phyloP scores from a whole-genome alignment of 2,888 invertebrate species.

The Anarsia innoxiella region DNA sequence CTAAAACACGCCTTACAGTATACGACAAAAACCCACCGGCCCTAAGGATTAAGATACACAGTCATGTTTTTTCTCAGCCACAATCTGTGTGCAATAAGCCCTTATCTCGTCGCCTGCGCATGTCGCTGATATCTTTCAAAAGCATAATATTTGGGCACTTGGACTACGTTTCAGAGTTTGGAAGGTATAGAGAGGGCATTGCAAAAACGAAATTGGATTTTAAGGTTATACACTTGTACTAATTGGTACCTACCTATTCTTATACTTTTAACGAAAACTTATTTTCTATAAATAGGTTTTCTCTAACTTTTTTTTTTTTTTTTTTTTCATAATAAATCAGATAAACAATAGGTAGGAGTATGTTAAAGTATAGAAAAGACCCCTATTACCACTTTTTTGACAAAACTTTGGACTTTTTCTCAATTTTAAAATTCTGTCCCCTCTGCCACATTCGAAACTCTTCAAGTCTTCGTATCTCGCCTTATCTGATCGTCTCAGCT shows the following conservation, averaged over 20 bases:
- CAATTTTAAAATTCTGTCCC: not conserved
- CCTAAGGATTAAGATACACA: constrained; percentile 42
- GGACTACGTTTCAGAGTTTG: constrained; percentile 15
- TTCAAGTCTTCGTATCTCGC: constrained; percentile 21
- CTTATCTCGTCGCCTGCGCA: constrained; percentile 39
- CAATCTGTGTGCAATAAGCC: constrained; percentile 36
- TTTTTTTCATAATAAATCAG: too few relatives aligned
- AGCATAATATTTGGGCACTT: constrained; percentile 55
- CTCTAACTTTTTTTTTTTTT: too few relatives aligned
- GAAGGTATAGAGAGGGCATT: constrained; percentile 10
- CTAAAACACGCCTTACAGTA: too few relatives aligned
- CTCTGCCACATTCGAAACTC: constrained; percentile 15
- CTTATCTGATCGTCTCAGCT: constrained; percentile 41
- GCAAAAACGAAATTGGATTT: not conserved
- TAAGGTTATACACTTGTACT: not conserved
- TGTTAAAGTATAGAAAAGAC: too few relatives aligned
- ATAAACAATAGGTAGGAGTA: too few relatives aligned
- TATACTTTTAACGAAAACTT: not conserved
- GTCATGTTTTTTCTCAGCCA: constrained; percentile 32
- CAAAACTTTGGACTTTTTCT: not conserved
- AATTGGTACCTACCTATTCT: not conserved
- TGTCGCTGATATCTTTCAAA: constrained; percentile 37
- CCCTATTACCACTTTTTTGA: too few relatives aligned
- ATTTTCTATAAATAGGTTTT: too few relatives aligned
- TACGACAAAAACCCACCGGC: constrained; percentile 7